Evolutionary conservation across 2,113 vertebrate genomes (phyloP).

Genomic region (Nibea albiflora): DNA sequence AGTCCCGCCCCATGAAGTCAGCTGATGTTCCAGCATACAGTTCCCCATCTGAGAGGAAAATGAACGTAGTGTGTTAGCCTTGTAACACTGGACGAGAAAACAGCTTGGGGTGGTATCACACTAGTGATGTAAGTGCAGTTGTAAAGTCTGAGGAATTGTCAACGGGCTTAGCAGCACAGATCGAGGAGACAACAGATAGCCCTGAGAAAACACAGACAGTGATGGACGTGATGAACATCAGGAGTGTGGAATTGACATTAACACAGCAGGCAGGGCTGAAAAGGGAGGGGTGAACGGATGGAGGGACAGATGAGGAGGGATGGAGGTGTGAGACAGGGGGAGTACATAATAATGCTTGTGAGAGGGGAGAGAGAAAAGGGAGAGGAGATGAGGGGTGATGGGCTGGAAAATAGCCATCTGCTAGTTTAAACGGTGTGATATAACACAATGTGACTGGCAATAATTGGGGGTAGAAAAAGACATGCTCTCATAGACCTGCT

Average conservation of each 20-base stretch:
- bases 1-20: conserved; percentile 99
- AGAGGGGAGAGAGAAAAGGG: conserved; percentile 47
- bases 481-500: conserved; percentile 23
- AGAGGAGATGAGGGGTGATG: conserved; percentile 69
- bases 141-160: conserved; percentile 25
- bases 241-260: conserved; percentile 74
- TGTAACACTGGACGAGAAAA: conserved; percentile 11
- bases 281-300: conserved; percentile 36
- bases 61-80: conserved; percentile 8
- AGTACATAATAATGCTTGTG: conserved; percentile 73
- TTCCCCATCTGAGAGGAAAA: conserved; percentile 89
- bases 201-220: conserved; percentile 54
- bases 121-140: neutral
- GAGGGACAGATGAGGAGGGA: conserved; percentile 54
- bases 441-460: conserved; percentile 67
- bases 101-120: neutral
- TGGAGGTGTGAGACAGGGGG: conserved; percentile 72
- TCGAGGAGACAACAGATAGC: conserved; percentile 17
- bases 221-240: conserved; percentile 61
- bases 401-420: conserved; percentile 80
- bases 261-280: conserved; percentile 38
- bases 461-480: conserved; percentile 55
- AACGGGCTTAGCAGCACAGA: conserved; percentile 52
- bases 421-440: conserved; percentile 66
- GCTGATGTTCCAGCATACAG: conserved; percentile 97